Conservation (phyloP, 2,888 invertebrate species). For the Gryllus longicercus region DNA sequence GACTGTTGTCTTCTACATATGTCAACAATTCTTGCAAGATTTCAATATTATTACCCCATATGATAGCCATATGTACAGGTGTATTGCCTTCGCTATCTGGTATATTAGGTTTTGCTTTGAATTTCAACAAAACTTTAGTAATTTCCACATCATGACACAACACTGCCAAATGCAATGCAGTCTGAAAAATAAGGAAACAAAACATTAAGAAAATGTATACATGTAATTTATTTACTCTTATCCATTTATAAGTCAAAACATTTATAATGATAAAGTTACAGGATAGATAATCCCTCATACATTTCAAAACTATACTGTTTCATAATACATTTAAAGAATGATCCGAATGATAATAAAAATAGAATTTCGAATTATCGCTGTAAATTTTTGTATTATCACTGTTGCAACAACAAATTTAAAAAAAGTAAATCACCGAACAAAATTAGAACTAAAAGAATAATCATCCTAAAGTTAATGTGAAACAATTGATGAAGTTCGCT, state of each 20-base stretch:
- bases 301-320: background rate
- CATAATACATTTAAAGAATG: no score
- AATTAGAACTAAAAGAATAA: no score
- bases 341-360: no score
- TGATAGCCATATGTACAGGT: background rate
- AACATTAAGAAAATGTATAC: no score
- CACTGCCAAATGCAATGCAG: background rate
- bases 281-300: background rate
- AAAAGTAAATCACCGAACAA: no score
- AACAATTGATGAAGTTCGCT: no score
- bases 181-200: background rate
- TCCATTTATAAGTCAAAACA: background rate
- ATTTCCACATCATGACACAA: background rate
- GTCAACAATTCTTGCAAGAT: background rate
- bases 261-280: background rate
- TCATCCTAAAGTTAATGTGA: no score
- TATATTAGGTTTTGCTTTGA: background rate
- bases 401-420: no score
- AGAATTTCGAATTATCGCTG: no score
- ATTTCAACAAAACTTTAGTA: background rate
- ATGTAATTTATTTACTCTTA: background rate
- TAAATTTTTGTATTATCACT: no score
- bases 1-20: conserved; percentile 7
- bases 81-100: background rate
- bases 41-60: background rate